Conservation (phyloP, 2,797 vertebrate species). For the Tokudaia tokunoshimensis region DNA sequence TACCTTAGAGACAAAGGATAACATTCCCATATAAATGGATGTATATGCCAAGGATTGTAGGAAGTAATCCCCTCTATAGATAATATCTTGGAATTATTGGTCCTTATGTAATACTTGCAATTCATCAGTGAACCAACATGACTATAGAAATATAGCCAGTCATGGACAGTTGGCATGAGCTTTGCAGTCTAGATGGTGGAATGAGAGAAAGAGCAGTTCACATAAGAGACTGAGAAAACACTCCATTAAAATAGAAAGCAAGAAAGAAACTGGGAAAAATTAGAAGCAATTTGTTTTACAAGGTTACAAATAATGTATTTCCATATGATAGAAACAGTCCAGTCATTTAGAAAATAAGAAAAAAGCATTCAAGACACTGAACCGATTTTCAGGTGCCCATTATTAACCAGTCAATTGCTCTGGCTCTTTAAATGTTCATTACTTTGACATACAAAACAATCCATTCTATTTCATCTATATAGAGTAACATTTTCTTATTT, state of each 20-base stretch:
- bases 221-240: neutral
- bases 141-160: neutral
- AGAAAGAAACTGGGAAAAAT: neutral
- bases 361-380: neutral
- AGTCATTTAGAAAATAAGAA: neutral
- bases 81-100: neutral
- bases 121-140: neutral
- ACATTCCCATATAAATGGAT: neutral
- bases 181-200: neutral
- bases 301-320: neutral
- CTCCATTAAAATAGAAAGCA: neutral
- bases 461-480: neutral
- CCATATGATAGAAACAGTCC: neutral
- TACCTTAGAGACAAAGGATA: neutral
- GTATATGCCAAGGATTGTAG: neutral
- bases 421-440: neutral
- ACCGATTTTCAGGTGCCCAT: neutral
- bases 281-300: neutral
- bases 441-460: neutral
- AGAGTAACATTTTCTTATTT: neutral
- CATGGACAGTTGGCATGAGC: neutral
- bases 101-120: neutral
- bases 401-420: neutral
- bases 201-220: neutral
- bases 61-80: neutral